Conservation (phyloP, 2,888 invertebrate species). For the Acronicta alni region DNA sequence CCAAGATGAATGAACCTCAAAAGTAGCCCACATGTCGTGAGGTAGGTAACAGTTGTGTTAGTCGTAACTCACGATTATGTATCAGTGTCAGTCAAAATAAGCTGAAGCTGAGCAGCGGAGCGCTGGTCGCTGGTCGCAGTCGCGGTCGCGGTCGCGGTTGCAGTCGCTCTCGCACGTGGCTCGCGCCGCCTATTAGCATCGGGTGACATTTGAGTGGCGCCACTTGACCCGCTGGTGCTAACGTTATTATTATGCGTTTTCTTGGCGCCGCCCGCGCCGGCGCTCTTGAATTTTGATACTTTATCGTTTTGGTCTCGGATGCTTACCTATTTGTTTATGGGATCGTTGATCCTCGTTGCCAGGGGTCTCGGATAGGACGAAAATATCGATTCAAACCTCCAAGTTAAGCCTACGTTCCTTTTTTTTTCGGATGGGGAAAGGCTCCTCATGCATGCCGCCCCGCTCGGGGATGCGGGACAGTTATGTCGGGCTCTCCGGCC, state of each 20-base stretch:
- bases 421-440: too few species aligned
- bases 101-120: too few species aligned
- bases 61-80: background rate
- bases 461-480: too few species aligned
- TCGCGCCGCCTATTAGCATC: constrained; percentile 36
- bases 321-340: background rate
- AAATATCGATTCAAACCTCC: too few species aligned
- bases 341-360: background rate
- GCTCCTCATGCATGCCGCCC: too few species aligned
- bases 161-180: constrained; percentile 10
- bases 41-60: constrained; percentile 40
- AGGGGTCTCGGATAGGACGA: too few species aligned
- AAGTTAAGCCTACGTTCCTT: too few species aligned
- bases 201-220: constrained; percentile 32
- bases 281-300: background rate
- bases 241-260: constrained; percentile 40
- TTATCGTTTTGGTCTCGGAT: constrained; percentile 8
- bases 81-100: constrained; percentile 12
- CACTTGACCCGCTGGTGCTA: constrained; percentile 14
- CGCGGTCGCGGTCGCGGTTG: background rate
- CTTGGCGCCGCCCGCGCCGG: constrained; percentile 6
- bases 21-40: background rate
- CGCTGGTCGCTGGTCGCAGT: constrained; percentile 22
- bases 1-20: too few species aligned
- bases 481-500: too few species aligned